Base-by-base conservation (phyloP, 2,113 vertebrate species). In the Corythornis cristatus region DNA sequence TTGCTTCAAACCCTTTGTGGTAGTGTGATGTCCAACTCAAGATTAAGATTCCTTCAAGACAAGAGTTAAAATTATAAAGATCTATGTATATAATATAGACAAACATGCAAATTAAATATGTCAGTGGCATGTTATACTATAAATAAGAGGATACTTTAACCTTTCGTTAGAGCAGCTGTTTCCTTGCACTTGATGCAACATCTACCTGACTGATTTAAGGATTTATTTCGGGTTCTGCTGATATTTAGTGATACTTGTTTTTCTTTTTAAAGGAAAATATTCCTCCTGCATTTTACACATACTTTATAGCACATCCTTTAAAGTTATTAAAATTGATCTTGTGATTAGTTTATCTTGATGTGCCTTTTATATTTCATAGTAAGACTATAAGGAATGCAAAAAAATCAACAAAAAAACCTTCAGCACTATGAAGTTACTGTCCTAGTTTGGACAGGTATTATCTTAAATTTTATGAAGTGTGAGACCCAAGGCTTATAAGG, bases 81-180 rank as follows among this genome's bases (percentile, higher is more conserved):
- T 18, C 70, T 17, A 68, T 42, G 48, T 45, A 43, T 60, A 8
- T 89, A 65, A 75, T 72, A 72, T 48, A 83, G 66, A 83, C 5
- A 84, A 82, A 60, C 65, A 50, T 90, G 48, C 66, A 70, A 81
- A 75, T 31, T 46, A 22, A 88, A 88, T 71, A 65, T 91, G 28
- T 77, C 2, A 43, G 22, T 90, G 66, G 61, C 45, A 51, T 90
- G 73, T 81, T 89, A 64, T 92, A 26, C 72, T 95, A 62, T 96
- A 93, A 93, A 86, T 89, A 96, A 89, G 79, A 84, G 65, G 93
- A 76, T 88, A 84, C 75, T 89, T 58, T 21, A 95, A 93, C 62
- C 71, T 64, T 68, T 83, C 61, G 60, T 80, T 79, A 64, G 35
- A 87, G 66, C 94, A 95, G 77, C 58, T 88, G 58, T 91, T 91